Evolutionary conservation across 2,113 vertebrate genomes (phyloP), one percentile per base, ranked within the genome.

Genomic region (Lepidothrix coronata): DNA sequence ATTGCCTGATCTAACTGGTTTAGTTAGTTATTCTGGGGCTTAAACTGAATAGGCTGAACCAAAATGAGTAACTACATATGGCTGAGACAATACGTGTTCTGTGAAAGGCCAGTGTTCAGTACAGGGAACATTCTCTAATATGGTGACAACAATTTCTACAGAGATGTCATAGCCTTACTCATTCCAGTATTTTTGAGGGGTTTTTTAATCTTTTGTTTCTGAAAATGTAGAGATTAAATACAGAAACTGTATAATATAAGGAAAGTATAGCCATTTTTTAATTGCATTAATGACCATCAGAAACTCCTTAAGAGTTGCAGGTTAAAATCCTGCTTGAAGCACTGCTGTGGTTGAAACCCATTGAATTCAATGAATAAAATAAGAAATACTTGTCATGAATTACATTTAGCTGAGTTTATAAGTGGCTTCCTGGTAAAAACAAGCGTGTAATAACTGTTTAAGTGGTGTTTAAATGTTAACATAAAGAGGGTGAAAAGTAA

Each of bases 401-500:
- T 27, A 31, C 3, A 31, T 37, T 77, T 73, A 68, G 3, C 6
- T 84, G 44, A 22, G 19, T 74, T 77, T 70, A 28, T 39, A 51
- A 74, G 80, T 14, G 9, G 8, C 18, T 92, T 70, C 14, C 23
- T 83, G 11, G 15, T 81, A 67, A 85, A 90, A 86, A 84, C 23
- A 77, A 61, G 8, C 14, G 41, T 28, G 12, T 71, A 41, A 5
- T 25, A 39, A 28, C 22, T 75, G 9, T 49, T 88, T 49, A 52
- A 77, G 24, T 31, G 58, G 35, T 19, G 15, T 43, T 78, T 85
- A 66, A 59, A 52, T 16, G 21, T 5, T n/a, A 72, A 49, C 20
- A 18, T 14, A 17, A 5, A 9, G 11, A 16, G 3, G 2, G 1
- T 6, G 17, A 3, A 22, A 25, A 63, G 14, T 55, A 55, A 63